phyloP scores from a whole-genome alignment of 2,888 invertebrate species.

The Cantharis flavilabris region DNA sequence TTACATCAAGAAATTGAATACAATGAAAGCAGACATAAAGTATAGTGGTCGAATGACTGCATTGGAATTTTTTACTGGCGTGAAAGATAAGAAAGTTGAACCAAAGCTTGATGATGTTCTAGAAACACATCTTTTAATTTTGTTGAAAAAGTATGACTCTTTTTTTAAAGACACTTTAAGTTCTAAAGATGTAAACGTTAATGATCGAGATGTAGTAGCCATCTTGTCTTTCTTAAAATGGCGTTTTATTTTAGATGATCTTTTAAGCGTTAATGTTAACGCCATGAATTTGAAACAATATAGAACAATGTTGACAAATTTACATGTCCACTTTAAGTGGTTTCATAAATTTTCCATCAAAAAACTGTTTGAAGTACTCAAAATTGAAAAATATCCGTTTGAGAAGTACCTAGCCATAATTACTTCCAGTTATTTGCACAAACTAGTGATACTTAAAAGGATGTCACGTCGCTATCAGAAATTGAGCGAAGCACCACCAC shows the following conservation, averaged over 20 bases:
- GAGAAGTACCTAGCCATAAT: slow-evolving; percentile 38
- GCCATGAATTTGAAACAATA: slow-evolving; percentile 33
- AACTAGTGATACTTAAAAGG: slow-evolving; percentile 47
- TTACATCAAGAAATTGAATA: neutral
- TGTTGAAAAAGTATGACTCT: slow-evolving; percentile 57
- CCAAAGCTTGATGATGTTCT: slow-evolving; percentile 61
- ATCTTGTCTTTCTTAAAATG: slow-evolving; percentile 61
- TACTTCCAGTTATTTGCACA: slow-evolving; percentile 42
- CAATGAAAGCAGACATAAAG: slow-evolving; percentile 6
- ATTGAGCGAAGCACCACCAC: slow-evolving; percentile 43
- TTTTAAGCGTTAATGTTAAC: slow-evolving; percentile 47
- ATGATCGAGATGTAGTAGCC: slow-evolving; percentile 53
- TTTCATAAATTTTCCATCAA: slow-evolving; percentile 66
- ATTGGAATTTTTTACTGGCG: slow-evolving; percentile 56
- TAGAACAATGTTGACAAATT: slow-evolving; percentile 62
- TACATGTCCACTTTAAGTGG: slow-evolving; percentile 77
- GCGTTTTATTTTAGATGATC: slow-evolving; percentile 53
- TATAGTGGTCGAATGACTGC: slow-evolving; percentile 55
- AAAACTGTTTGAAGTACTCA: slow-evolving; percentile 36
- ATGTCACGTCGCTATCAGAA: slow-evolving; percentile 48
- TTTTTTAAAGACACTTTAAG: slow-evolving; percentile 55
- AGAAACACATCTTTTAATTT: slow-evolving; percentile 58
- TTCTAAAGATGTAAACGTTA: slow-evolving; percentile 44
- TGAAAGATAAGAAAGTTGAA: slow-evolving; percentile 53
- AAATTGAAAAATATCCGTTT: slow-evolving; percentile 31